phyloP scores from a whole-genome alignment of 2,113 vertebrate genomes.

The Barnardius zonarius region DNA sequence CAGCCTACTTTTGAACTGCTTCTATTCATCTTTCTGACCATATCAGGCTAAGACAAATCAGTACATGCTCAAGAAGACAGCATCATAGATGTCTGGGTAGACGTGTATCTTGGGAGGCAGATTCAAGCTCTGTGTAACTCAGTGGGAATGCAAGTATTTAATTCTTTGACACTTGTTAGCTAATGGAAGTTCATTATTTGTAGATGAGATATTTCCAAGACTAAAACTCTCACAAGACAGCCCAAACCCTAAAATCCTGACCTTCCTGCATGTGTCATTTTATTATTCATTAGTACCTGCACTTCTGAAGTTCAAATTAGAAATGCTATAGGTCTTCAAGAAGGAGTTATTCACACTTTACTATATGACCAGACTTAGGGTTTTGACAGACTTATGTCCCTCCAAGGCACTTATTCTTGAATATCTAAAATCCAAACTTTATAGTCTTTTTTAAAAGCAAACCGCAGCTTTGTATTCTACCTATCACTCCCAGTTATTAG shows the following conservation, averaged over 20 bases:
- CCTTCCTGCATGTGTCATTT: background rate
- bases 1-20: background rate
- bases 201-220: background rate
- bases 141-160: background rate
- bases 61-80: background rate
- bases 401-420: background rate
- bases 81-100: background rate
- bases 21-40: background rate
- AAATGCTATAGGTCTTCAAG: background rate
- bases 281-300: background rate
- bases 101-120: accelerated
- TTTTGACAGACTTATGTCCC: background rate
- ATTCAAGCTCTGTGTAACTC: background rate
- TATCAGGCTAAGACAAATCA: background rate
- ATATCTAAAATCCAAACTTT: background rate
- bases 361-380: background rate
- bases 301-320: background rate
- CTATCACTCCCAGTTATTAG: background rate
- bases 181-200: background rate
- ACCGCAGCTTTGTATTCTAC: background rate
- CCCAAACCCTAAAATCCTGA: background rate
- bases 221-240: background rate
- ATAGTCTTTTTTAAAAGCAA: background rate
- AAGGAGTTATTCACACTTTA: background rate
- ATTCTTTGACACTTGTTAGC: background rate